Conservation (phyloP, 2,797 vertebrate genomes). For the Harpagifer antarcticus region DNA sequence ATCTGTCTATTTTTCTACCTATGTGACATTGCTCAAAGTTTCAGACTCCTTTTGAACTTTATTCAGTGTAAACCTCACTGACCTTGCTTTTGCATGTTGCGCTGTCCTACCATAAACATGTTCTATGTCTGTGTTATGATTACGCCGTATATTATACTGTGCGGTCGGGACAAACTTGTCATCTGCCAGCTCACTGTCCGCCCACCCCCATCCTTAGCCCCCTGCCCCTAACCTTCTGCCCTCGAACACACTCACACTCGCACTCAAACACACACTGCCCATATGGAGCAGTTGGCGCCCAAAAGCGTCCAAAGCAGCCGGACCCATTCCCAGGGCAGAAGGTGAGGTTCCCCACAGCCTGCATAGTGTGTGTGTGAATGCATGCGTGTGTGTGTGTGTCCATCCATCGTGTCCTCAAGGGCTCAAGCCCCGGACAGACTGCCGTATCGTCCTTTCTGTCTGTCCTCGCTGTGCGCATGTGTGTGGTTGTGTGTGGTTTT, state of each 20-base stretch:
- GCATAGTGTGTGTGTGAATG: slow-evolving; percentile 39
- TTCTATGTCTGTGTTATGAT: slow-evolving; percentile 11
- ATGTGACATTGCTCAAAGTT: background rate
- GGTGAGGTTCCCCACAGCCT: slow-evolving; percentile 82
- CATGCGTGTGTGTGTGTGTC: slow-evolving; percentile 35
- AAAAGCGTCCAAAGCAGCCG: slow-evolving; percentile 85
- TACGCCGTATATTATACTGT: slow-evolving; percentile 45
- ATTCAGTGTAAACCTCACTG: background rate
- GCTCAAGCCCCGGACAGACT: slow-evolving; percentile 72
- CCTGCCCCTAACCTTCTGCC: slow-evolving; percentile 82
- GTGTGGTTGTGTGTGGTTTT: slow-evolving; percentile 20
- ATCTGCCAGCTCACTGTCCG: slow-evolving; percentile 72
- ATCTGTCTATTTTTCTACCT: background rate
- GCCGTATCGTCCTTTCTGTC: slow-evolving; percentile 55
- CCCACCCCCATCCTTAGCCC: slow-evolving; percentile 76
- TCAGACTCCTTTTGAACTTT: background rate
- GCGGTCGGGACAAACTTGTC: slow-evolving; percentile 59
- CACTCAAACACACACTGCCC: slow-evolving; percentile 77
- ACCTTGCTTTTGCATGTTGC: background rate
- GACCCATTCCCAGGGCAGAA: slow-evolving; percentile 88
- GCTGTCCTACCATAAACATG: background rate
- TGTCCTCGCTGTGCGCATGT: slow-evolving; percentile 51
- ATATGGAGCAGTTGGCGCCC: slow-evolving; percentile 88
- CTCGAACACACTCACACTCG: slow-evolving; percentile 62
- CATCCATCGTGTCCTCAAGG: slow-evolving; percentile 68